phyloP scores from a whole-genome alignment of 2,797 vertebrate species.

The Pteropus rufus region DNA sequence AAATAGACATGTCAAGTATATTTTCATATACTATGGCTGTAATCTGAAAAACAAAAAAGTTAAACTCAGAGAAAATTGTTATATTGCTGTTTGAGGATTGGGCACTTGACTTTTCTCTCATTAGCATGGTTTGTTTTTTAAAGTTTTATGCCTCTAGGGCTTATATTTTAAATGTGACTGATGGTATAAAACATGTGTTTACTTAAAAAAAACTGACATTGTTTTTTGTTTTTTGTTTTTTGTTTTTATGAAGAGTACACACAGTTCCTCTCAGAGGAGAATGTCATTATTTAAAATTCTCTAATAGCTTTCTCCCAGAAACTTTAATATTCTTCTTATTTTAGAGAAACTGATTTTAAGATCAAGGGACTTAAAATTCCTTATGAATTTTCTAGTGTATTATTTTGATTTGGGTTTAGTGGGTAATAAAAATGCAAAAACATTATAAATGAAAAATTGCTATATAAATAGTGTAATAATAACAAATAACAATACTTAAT shows the following conservation, averaged over 20 bases:
- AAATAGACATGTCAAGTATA: not conserved
- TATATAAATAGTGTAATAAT: not conserved
- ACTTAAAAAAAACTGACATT: not conserved
- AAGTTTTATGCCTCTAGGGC: constrained; percentile 6
- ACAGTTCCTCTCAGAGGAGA: constrained; percentile 1
- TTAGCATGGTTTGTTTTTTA: not conserved
- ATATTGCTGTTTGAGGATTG: not conserved
- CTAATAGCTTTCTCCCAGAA: not conserved
- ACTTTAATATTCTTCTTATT: not conserved
- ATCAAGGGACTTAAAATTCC: not conserved
- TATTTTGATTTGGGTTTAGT: not conserved
- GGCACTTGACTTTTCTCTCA: not conserved
- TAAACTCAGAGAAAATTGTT: not conserved
- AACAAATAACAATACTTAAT: not conserved
- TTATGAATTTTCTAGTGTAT: not conserved
- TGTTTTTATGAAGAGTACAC: not conserved
- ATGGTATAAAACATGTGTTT: constrained; percentile 71
- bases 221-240: not conserved
- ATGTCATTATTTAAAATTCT: constrained; percentile 3
- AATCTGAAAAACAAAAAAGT: not conserved
- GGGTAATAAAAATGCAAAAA: not conserved
- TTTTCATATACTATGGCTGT: not conserved
- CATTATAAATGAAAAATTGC: not conserved
- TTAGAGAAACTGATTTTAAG: not conserved
- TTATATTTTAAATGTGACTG: constrained; percentile 83